Percentiles rank a stretch among this genome's conserved stretches.
phyloP scores from a whole-genome alignment of 2,888 invertebrate species.

The Embidobia sp. region DNA sequence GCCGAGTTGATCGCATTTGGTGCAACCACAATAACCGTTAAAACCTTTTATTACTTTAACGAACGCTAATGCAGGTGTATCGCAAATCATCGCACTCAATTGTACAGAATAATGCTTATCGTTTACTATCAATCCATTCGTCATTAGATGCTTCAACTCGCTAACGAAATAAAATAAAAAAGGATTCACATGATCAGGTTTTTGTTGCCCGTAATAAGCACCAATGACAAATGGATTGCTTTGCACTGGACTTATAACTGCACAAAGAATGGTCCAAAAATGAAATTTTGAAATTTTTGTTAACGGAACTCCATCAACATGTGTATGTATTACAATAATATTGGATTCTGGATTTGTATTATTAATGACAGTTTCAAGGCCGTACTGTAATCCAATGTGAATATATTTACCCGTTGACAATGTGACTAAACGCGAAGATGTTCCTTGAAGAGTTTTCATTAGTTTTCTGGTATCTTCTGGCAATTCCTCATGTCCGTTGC shows the following conservation, averaged over 20 bases:
- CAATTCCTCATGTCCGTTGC: neutral
- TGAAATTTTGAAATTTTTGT: neutral
- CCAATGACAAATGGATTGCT: neutral
- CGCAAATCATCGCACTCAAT: neutral
- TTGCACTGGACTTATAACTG: neutral
- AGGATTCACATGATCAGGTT: neutral
- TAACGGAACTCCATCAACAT: neutral
- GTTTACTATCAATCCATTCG: neutral
- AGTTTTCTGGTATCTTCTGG: neutral
- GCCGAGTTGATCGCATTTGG: neutral
- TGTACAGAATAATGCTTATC: neutral
- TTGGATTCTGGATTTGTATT: neutral
- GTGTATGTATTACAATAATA: neutral
- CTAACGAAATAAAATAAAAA: slow-evolving; percentile 3
- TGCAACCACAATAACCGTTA: neutral
- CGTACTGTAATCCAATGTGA: neutral
- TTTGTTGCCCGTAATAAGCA: neutral
- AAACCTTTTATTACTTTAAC: neutral
- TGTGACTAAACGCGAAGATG: neutral
- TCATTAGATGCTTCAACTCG: neutral
- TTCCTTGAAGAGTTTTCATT: neutral
- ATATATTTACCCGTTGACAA: slow-evolving; percentile 11
- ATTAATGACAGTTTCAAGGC: neutral
- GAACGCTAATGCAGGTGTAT: neutral
- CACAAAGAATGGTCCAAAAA: neutral